Conservation (phyloP, 2,797 vertebrate species). For the Etheostoma nigrum region DNA sequence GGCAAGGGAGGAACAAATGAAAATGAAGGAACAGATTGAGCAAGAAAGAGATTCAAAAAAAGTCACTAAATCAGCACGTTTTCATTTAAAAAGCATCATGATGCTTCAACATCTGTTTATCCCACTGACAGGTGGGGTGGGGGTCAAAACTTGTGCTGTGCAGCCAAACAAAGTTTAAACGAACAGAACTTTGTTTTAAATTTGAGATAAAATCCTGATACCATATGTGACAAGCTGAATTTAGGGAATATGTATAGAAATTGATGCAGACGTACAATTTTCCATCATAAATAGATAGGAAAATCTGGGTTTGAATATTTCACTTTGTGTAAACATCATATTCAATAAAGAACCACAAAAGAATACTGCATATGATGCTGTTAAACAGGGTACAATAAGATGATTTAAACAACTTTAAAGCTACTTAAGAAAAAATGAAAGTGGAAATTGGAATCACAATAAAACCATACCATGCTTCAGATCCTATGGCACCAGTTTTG, state of each 20-base stretch:
- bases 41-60: neutral
- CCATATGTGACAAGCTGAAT: neutral
- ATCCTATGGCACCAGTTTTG: constrained; percentile 32
- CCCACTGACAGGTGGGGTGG: neutral
- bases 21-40: neutral
- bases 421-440: neutral
- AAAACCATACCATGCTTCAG: constrained; percentile 69
- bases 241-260: neutral
- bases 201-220: neutral
- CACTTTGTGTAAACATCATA: neutral
- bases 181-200: neutral
- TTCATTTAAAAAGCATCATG: neutral
- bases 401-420: neutral
- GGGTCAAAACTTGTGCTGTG: neutral
- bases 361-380: neutral
- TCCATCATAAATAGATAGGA: neutral
- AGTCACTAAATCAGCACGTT: neutral
- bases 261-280: neutral
- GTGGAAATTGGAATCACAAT: constrained; percentile 2
- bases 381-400: neutral
- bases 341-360: neutral
- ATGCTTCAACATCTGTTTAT: neutral
- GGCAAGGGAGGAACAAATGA: neutral
- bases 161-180: neutral
- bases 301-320: neutral